Conservation (phyloP, 2,888 invertebrate species). For the Andricus quercusramuli region DNA sequence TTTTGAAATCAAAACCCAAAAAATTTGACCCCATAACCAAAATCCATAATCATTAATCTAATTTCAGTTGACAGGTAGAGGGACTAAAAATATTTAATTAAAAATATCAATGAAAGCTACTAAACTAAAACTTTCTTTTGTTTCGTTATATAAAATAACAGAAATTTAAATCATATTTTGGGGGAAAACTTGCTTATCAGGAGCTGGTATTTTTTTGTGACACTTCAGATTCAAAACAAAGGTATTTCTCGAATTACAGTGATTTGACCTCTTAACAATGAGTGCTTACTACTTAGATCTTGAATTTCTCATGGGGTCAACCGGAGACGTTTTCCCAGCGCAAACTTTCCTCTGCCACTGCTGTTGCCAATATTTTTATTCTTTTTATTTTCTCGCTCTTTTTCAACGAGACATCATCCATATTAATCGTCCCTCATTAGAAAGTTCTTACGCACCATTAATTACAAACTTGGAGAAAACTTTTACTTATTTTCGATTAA, state of each 20-base stretch:
- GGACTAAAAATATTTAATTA: background rate
- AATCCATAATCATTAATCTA: background rate
- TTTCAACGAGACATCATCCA: constrained; percentile 47
- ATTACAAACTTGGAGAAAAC: constrained; percentile 65
- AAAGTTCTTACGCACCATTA: constrained; percentile 68
- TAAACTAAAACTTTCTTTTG: no score
- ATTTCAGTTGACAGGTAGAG: background rate
- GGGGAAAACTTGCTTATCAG: background rate
- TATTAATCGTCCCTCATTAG: constrained; percentile 64
- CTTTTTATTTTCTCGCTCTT: constrained; percentile 2
- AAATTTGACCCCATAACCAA: background rate
- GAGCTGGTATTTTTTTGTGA: constrained; percentile 16
- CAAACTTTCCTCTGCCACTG: constrained; percentile 24
- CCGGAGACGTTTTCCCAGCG: constrained; percentile 35
- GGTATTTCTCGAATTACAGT: background rate
- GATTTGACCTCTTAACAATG: constrained; percentile 15
- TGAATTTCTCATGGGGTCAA: constrained; percentile 38
- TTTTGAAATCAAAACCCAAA: background rate
- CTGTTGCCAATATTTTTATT: constrained; percentile 16
- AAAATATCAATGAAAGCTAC: no score
- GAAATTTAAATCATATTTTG: no score
- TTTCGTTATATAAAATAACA: no score
- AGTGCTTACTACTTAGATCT: background rate
- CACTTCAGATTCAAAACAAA: background rate
- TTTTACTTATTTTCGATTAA: constrained; percentile 10